Evolutionary conservation across 2,113 vertebrate genomes (phyloP).

Genomic region (Equus quagga): DNA sequence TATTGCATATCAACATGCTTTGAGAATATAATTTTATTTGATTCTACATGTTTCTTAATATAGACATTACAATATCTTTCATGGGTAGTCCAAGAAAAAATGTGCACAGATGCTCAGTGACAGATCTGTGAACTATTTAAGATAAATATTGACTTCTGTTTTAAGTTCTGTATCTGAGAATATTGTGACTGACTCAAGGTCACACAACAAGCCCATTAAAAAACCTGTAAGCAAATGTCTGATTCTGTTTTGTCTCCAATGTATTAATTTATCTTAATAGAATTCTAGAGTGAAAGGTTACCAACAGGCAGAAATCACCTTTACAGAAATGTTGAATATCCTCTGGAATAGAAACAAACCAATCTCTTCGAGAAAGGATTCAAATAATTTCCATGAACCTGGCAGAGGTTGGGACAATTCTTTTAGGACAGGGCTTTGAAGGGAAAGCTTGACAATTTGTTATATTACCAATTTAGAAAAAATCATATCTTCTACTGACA

Average conservation of each 20-base stretch:
- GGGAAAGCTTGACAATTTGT: slow-evolving; percentile 45
- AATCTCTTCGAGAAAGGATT: neutral
- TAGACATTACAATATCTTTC: neutral
- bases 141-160: neutral
- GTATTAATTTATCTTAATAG: neutral
- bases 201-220: neutral
- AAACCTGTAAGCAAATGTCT: neutral
- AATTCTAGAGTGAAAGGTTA: neutral
- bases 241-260: neutral
- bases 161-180: neutral
- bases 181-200: neutral
- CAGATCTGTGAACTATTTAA: neutral
- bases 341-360: neutral
- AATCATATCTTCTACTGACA: slow-evolving; percentile 27
- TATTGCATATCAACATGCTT: neutral
- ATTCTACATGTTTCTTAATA: neutral
- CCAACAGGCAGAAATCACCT: neutral
- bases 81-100: neutral
- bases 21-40: neutral
- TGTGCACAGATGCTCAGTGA: neutral
- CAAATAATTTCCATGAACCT: slow-evolving; percentile 5
- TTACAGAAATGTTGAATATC: neutral
- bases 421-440: neutral
- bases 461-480: slow-evolving; percentile 69
- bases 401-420: neutral